Conservation (phyloP, 2,113 vertebrate species). For the Cygnus atratus region DNA sequence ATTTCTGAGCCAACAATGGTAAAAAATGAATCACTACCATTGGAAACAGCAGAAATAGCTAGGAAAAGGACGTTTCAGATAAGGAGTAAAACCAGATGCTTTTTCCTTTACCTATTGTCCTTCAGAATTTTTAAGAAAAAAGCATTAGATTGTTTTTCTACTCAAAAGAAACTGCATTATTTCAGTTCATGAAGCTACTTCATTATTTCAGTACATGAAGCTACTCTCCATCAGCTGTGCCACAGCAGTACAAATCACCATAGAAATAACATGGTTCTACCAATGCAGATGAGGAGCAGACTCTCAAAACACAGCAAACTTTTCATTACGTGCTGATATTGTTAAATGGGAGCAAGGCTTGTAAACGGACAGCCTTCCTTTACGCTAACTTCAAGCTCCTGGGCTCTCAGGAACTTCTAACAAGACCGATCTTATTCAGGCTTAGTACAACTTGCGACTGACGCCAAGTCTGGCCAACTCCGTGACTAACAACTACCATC, state of each 20-base stretch:
- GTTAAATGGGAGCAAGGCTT: background rate
- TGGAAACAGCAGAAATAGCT: background rate
- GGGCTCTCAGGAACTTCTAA: background rate
- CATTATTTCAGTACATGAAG: background rate
- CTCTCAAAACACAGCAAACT: background rate
- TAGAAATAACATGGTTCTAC: rapidly evolving
- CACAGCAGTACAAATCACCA: background rate
- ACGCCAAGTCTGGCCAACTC: background rate
- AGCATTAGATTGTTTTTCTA: background rate
- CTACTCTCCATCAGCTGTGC: background rate
- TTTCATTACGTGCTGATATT: rapidly evolving
- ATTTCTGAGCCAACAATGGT: background rate
- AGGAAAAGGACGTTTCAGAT: background rate
- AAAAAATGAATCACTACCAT: background rate
- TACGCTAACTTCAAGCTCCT: rapidly evolving
- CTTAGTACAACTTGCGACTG: background rate
- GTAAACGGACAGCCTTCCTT: background rate
- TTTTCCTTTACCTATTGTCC: background rate
- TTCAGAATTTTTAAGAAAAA: background rate
- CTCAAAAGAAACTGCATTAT: rapidly evolving
- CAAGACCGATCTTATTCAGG: background rate
- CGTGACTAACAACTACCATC: background rate
- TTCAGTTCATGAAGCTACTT: background rate
- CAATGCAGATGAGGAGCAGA: background rate
- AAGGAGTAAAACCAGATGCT: rapidly evolving